phyloP scores from a whole-genome alignment of 2,113 vertebrate genomes.

The Morone saxatilis region DNA sequence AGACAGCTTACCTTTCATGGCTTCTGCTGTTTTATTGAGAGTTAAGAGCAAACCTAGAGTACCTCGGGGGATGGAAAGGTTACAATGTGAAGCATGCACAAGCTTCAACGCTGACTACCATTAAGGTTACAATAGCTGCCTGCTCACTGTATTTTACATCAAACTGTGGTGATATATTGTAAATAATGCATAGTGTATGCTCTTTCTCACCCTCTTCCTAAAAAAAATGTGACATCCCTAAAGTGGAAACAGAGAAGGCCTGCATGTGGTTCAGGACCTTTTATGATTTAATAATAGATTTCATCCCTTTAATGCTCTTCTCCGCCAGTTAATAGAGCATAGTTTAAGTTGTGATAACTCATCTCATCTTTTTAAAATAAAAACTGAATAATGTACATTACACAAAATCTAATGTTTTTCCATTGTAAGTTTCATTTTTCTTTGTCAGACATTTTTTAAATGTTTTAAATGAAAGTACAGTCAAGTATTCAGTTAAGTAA shows the following conservation, averaged over 20 bases:
- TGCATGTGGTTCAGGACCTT: not conserved
- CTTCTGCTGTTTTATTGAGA: slow-evolving; percentile 71
- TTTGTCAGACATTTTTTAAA: not conserved
- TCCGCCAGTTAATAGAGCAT: not conserved
- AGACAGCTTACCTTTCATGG: slow-evolving; percentile 81
- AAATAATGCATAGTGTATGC: slow-evolving; percentile 44
- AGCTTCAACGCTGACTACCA: slow-evolving; percentile 40
- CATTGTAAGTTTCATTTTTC: not conserved
- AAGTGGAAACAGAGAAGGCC: slow-evolving; percentile 1
- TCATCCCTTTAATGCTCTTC: not conserved
- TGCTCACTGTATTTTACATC: slow-evolving; percentile 50
- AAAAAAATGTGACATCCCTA: not conserved
- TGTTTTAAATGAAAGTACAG: not conserved
- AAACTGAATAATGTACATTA: not conserved
- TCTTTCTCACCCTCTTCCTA: slow-evolving; percentile 20
- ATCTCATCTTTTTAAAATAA: too few relatives aligned
- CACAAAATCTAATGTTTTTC: not conserved
- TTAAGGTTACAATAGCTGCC: slow-evolving; percentile 47
- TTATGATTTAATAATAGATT: not conserved
- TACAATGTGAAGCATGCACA: slow-evolving; percentile 65
- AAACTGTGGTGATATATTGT: slow-evolving; percentile 44
- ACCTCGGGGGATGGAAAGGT: slow-evolving; percentile 44
- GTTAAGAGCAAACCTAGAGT: slow-evolving; percentile 50
- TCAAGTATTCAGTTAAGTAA: not conserved
- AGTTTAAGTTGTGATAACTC: not conserved